These are phyloP conservation scores for Palythoa grandiflora DNA, from an alignment of 92 coral and sea anemone genomes.

Conservation along the genomic window DNA sequence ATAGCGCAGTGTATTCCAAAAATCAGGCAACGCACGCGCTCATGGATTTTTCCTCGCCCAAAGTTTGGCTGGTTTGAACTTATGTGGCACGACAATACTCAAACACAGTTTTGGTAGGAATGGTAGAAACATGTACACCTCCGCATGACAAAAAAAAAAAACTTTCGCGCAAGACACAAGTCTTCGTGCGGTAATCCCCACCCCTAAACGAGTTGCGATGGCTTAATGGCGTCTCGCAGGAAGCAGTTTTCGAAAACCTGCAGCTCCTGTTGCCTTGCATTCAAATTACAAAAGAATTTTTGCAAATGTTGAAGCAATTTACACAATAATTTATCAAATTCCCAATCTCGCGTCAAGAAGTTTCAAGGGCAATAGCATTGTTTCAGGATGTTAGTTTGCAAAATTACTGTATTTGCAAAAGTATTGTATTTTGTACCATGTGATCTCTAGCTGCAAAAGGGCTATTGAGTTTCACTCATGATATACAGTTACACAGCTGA, in stretches of 20 bases:
- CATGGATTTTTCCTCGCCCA: slow-evolving; percentile 58
- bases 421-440: too few relatives aligned
- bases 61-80: slow-evolving; percentile 70
- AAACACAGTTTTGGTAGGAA: slow-evolving; percentile 75
- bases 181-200: slow-evolving; percentile 51
- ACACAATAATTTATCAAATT: too few relatives aligned
- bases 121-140: slow-evolving; percentile 29
- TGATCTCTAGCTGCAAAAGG: too few relatives aligned
- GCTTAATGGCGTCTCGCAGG: slow-evolving; percentile 77
- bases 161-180: slow-evolving; percentile 34
- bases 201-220: slow-evolving; percentile 70
- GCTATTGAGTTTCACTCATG: too few relatives aligned
- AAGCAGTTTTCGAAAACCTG: slow-evolving; percentile 62
- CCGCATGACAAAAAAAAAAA: slow-evolving; percentile 67
- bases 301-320: too few relatives aligned
- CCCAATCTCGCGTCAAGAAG: too few relatives aligned
- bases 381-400: too few relatives aligned
- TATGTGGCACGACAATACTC: slow-evolving; percentile 55
- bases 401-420: too few relatives aligned
- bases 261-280: slow-evolving; percentile 15
- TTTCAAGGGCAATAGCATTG: too few relatives aligned
- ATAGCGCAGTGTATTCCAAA: neutral
- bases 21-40: neutral
- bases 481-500: too few relatives aligned
- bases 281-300: too few relatives aligned